These are phyloP conservation scores for Trichosurus vulpecula DNA, from an alignment of 2,797 vertebrate species.

Conservation along the genomic window DNA sequence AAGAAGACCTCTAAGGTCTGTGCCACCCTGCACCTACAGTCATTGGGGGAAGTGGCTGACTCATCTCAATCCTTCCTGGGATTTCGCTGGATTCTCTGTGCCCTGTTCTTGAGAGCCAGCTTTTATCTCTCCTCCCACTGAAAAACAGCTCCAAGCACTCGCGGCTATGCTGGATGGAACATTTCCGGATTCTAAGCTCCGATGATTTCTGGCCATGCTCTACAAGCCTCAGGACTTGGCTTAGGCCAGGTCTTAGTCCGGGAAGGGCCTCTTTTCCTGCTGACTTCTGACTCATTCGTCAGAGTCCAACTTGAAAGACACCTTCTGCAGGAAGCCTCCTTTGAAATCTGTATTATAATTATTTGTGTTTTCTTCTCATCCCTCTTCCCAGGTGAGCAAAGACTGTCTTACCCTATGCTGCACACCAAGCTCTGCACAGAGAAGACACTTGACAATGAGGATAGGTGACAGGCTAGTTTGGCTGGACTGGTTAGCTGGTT, in stretches of 20 bases:
- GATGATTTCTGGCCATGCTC: not conserved
- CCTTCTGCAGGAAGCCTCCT: not conserved
- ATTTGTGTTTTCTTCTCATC: not conserved
- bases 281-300: not conserved
- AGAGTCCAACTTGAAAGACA: not conserved
- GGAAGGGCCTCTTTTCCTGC: not conserved
- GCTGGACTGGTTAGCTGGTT: not conserved
- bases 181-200: not conserved
- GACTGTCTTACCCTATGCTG: not conserved
- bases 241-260: not conserved
- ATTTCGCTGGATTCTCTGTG: not conserved
- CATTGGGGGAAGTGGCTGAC: not conserved
- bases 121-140: not conserved
- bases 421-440: not conserved
- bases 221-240: not conserved
- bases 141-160: not conserved
- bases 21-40: not conserved
- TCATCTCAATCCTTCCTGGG: not conserved
- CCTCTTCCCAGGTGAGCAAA: not conserved
- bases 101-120: not conserved
- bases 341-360: not conserved
- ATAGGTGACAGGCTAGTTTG: not conserved
- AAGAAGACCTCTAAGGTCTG: not conserved
- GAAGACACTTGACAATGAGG: not conserved
- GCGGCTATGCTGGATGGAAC: not conserved